phyloP scores from a whole-genome alignment of 2,888 invertebrate genomes.

The Emmelina monodactyla region DNA sequence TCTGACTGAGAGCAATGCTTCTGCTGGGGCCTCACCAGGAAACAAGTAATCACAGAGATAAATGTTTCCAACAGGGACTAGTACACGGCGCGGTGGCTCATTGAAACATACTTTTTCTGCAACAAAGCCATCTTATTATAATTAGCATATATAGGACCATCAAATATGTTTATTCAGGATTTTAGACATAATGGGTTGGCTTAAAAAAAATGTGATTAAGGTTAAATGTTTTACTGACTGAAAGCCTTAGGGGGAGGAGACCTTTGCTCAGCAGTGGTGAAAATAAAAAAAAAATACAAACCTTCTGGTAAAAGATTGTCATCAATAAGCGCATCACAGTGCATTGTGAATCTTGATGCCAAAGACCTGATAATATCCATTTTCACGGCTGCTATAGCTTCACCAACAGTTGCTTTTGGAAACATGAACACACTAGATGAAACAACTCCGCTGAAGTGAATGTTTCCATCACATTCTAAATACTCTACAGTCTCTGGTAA shows the following conservation, averaged over 20 bases:
- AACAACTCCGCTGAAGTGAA: conserved; percentile 76
- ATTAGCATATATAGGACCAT: no score
- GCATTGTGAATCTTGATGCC: conserved; percentile 86
- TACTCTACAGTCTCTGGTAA: conserved; percentile 57
- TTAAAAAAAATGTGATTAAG: no score
- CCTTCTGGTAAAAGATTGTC: conserved; percentile 77
- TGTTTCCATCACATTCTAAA: conserved; percentile 70
- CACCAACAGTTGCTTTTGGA: conserved; percentile 75
- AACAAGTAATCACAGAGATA: conserved; percentile 90
- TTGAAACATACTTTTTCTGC: conserved; percentile 81
- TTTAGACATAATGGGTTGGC: no score
- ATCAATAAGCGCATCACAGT: conserved; percentile 91
- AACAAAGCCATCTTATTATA: no score
- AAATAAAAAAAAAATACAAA: no score
- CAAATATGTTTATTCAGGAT: no score
- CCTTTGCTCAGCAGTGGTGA: no score
- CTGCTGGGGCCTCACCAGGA: conserved; percentile 86
- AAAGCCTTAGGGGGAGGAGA: no score
- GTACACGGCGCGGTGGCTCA: conserved; percentile 87
- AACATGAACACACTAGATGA: conserved; percentile 80
- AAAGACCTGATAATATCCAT: conserved; percentile 87
- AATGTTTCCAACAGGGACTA: conserved; percentile 73
- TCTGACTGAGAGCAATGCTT: conserved; percentile 80
- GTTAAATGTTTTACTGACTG: no score
- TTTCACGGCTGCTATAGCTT: conserved; percentile 77